phyloP scores from a whole-genome alignment of 1,140 invertebrate genomes.

The Drosophila saltans region DNA sequence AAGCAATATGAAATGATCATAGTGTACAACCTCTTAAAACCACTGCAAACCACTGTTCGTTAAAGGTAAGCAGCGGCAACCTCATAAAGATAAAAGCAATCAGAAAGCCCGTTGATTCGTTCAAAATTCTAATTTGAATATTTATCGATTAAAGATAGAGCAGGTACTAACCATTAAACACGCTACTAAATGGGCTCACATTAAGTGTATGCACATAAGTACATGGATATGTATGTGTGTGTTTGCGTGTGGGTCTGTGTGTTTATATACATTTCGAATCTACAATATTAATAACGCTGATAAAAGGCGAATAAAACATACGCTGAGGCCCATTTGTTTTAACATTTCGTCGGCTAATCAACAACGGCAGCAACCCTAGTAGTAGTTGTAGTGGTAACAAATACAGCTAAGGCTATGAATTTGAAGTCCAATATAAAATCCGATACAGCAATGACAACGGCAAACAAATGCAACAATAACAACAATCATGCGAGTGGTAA shows the following conservation, averaged over 20 bases:
- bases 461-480: conserved; percentile 61
- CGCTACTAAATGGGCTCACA: conserved; percentile 50
- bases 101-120: conserved; percentile 20
- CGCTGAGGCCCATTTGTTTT: conserved; percentile 67
- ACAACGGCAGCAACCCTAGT: conserved; percentile 27
- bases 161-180: conserved; percentile 73
- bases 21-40: background rate
- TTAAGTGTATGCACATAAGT: background rate
- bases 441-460: conserved; percentile 64
- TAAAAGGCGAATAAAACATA: conserved; percentile 64
- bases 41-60: background rate
- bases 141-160: conserved; percentile 55
- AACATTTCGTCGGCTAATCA: conserved; percentile 61
- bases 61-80: conserved; percentile 1
- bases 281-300: conserved; percentile 74
- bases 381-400: background rate
- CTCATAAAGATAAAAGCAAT: conserved; percentile 37
- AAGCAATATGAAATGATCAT: no score
- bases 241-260: background rate
- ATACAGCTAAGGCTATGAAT: conserved; percentile 42
- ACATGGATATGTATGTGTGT: conserved; percentile 40
- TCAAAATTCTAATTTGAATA: conserved; percentile 63
- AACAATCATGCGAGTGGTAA: conserved; percentile 64
- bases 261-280: conserved; percentile 46
- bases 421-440: conserved; percentile 52